Evolutionary conservation across 2,888 invertebrate genomes (phyloP), one percentile per base, ranked within the genome.

Genomic region (Eustalomyia histrio): DNA sequence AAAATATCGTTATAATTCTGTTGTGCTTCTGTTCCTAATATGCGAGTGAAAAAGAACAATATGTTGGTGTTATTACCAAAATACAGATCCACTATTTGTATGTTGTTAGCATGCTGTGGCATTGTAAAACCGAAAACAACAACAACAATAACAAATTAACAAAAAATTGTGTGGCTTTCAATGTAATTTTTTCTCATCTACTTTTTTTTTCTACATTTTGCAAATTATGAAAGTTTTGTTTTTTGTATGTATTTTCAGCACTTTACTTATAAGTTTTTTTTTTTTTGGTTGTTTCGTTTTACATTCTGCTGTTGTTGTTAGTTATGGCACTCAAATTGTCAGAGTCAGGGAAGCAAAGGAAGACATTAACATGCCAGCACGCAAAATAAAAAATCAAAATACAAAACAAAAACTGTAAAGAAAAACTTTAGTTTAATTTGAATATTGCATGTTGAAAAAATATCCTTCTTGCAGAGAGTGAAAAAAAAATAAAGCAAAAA

Each of bases 381-480:
- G 68, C 76, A 76, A 80, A 58, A 67, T 14, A 58, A 57, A 12
- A 71, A 68, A n/a, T n/a, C n/a, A 65, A 33, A 58, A 39, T 55
- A 57, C 9, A 16, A 16, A 53, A 58, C 16, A 6, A 2, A 21
- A 47, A 18, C 1, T 18, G 35, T 0, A 33, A 10, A 68, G 43
- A 57, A 12, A 73, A 67, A 76, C 39, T 69, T 69, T 50, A 61
- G 57, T 75, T 78, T 78, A 75, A 81, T 81, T 78, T 81, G 71
- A 78, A 81, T 78, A 75, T 81, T 72, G 81, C 81, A 75, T 81
- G 81, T 58, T 72, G 57, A 4, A 72, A 71, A 71, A 74, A 14
- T 75, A 71, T 71, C n/a, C 52, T 43, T 78, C 57, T 79, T 67
- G 67, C 72, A 53, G 16, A 24, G 5, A 3, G 5, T 24, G 5